Evolutionary conservation across 2,113 vertebrate genomes (phyloP).

Genomic region (Mastomys coucha): DNA sequence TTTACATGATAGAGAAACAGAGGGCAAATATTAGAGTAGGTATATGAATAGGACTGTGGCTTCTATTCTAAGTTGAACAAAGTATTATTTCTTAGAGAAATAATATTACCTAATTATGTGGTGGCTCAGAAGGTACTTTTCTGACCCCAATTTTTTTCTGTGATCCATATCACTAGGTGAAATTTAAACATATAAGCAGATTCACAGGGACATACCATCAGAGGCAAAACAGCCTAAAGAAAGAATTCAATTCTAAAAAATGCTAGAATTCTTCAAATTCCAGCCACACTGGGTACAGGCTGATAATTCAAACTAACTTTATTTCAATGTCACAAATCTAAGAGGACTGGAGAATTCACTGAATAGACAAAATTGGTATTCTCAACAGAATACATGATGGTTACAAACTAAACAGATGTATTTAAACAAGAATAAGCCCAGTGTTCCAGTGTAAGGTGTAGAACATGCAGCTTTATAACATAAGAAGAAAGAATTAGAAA

Average conservation of each 20-base stretch:
- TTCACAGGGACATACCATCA: constrained; percentile 33
- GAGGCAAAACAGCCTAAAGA: constrained; percentile 9
- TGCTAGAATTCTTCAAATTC: constrained; percentile 59
- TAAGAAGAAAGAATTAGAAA: background rate
- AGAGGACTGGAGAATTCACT: background rate
- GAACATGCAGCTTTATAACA: background rate
- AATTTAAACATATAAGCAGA: constrained; percentile 62
- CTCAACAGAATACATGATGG: constrained; percentile 26
- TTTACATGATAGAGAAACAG: constrained; percentile 32
- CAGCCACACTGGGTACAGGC: background rate
- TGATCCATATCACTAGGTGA: constrained; percentile 33
- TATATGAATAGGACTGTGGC: constrained; percentile 29
- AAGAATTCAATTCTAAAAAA: constrained; percentile 55
- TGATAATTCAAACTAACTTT: constrained; percentile 48
- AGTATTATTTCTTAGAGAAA: constrained; percentile 53
- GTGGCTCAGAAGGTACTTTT: constrained; percentile 41
- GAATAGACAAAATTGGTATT: background rate
- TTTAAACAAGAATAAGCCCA: constrained; percentile 49
- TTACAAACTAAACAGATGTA: constrained; percentile 22
- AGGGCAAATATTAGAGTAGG: constrained; percentile 34
- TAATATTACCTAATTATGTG: constrained; percentile 33
- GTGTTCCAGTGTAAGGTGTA: background rate
- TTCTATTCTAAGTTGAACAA: background rate
- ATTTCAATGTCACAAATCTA: constrained; percentile 44
- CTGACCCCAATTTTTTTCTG: background rate